Evolutionary conservation across 2,113 vertebrate genomes (phyloP), one percentile per base, ranked within the genome.

Genomic region (Nerophis lumbriciformis): DNA sequence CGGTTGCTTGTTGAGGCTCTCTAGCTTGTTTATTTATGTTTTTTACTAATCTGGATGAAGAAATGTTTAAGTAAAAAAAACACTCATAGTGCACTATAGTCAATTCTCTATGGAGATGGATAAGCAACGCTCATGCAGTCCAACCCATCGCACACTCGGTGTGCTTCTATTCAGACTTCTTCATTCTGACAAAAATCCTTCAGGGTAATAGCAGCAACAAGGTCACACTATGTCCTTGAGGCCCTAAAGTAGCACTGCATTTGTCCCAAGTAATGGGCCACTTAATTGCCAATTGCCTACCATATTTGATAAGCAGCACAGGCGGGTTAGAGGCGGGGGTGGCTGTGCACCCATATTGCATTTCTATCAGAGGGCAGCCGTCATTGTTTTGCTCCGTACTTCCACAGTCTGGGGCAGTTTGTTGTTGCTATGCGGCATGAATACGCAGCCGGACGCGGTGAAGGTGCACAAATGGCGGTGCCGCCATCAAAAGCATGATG

Each of bases 191-290:
- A n/a, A 9, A 10, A 35, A 42, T 57, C 15, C 38, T 6, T 38
- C 38, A 39, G 1, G 8, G 37, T 19, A 58, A 1, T 6, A 39
- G 51, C 51, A 9, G 50, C 71, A 69, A 74, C 66, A 51, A 81
- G 61, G 72, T 63, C 60, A 35, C 6, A 48, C 61, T 36, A 48
- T 59, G 69, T 75, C 69, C 71, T 73, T 49, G 60, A 53, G 70
- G 49, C 60, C 62, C 9, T 4, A 52, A 57, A 61, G 35, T 48
- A 53, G 38, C 16, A 12, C 5, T 53, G 53, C 45, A 56, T 71
- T 70, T 60, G 58, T 75, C 54, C 61, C 38, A 6, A 57, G 59
- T 84, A 79, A 81, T 77, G 70, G 77, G 62, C 44, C 44, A 65
- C 56, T 75, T 61, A 54, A 59, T 63, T 71, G 74, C 60, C 61